These are phyloP conservation scores for Heterotilapia buettikoferi DNA, from an alignment of 2,113 vertebrate species.

Conservation along the genomic window DNA sequence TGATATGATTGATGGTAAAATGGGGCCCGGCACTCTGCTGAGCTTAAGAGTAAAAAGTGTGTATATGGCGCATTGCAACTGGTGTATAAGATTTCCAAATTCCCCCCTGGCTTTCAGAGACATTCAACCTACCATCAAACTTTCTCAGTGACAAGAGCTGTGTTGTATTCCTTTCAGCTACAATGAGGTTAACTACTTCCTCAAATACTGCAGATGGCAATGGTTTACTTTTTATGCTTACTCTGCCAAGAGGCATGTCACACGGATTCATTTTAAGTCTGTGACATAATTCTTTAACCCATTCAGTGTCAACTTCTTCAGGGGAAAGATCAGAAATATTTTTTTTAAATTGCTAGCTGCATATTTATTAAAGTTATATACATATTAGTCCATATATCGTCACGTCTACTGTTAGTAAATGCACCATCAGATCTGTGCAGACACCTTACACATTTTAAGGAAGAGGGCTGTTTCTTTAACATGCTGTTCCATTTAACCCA, in stretches of 20 bases:
- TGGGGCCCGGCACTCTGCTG: background rate
- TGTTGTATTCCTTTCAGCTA: background rate
- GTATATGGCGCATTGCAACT: background rate
- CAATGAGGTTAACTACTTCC: background rate
- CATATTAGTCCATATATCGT: rapidly evolving
- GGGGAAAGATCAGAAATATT: background rate
- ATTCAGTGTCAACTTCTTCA: background rate
- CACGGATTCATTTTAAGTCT: background rate
- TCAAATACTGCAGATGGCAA: background rate
- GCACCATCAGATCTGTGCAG: background rate
- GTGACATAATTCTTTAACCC: background rate
- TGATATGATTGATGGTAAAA: background rate
- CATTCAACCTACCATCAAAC: background rate
- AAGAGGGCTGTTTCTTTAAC: background rate
- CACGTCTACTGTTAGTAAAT: background rate
- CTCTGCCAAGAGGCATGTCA: slow-evolving; percentile 9
- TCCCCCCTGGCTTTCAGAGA: background rate
- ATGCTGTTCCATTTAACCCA: background rate
- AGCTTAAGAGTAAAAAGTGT: background rate
- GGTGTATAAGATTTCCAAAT: background rate
- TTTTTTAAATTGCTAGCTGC: background rate
- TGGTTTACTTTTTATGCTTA: slow-evolving; percentile 7
- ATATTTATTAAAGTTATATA: background rate
- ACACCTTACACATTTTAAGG: background rate
- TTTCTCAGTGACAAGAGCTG: background rate